These are phyloP conservation scores for Scaptomyza pallida DNA, from an alignment of 1,140 invertebrate species.

Conservation along the genomic window DNA sequence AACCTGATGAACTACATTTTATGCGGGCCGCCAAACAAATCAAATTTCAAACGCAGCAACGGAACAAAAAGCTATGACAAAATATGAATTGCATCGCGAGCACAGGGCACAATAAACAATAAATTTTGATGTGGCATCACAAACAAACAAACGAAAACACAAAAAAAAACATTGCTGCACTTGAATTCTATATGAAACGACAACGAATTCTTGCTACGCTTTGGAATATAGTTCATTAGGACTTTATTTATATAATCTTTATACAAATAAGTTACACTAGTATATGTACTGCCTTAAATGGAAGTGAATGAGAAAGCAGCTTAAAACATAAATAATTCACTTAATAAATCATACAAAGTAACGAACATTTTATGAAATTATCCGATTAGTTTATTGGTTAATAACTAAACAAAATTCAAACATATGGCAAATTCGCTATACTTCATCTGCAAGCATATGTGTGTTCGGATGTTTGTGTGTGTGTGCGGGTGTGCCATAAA, in stretches of 20 bases:
- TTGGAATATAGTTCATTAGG: too few relatives aligned
- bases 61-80: slow-evolving; percentile 63
- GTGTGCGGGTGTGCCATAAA: slow-evolving; percentile 62
- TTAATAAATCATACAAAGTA: too few relatives aligned
- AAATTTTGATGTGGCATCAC: slow-evolving; percentile 62
- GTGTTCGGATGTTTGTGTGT: slow-evolving; percentile 45
- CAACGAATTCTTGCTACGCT: slow-evolving; percentile 42
- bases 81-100: slow-evolving; percentile 67
- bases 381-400: slow-evolving; percentile 24
- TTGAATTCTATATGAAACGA: background rate
- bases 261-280: too few relatives aligned
- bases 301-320: too few relatives aligned
- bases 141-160: slow-evolving; percentile 37
- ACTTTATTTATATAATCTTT: too few relatives aligned
- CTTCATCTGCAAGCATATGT: slow-evolving; percentile 24
- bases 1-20: slow-evolving; percentile 62
- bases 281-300: too few relatives aligned
- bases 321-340: too few relatives aligned
- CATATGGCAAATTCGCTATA: slow-evolving; percentile 15
- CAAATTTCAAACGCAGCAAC: slow-evolving; percentile 49
- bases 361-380: too few relatives aligned
- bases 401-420: slow-evolving; percentile 6
- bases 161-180: slow-evolving; percentile 25
- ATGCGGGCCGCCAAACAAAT: slow-evolving; percentile 73
- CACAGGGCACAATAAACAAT: slow-evolving; percentile 62